Percentiles rank a stretch among this genome's conserved stretches.
phyloP scores from a whole-genome alignment of 2,113 vertebrate species.

The Corvus hawaiiensis region DNA sequence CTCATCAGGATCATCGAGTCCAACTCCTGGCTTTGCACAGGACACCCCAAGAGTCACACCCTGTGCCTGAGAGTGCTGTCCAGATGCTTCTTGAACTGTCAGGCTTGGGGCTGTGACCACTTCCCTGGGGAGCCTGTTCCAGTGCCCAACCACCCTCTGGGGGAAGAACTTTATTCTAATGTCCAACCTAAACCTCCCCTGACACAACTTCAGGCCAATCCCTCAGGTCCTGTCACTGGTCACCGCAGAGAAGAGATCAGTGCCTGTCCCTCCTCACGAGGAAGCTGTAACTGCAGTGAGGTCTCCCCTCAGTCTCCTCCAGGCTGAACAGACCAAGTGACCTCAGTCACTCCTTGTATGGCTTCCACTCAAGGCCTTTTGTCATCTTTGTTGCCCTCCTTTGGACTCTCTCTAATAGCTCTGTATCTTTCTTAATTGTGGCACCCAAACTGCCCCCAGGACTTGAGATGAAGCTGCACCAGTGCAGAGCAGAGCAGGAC shows the following conservation, averaged over 20 bases:
- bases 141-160: not conserved
- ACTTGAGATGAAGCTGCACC: accelerated
- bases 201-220: not conserved
- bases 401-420: not conserved
- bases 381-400: too few relatives aligned
- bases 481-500: not conserved
- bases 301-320: not conserved
- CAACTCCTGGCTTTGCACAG: not conserved
- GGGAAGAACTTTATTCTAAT: not conserved
- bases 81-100: not conserved
- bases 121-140: not conserved
- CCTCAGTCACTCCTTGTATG: accelerated
- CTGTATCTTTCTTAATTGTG: not conserved
- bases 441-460: not conserved
- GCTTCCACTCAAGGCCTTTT: not conserved
- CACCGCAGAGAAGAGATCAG: not conserved
- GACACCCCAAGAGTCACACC: not conserved
- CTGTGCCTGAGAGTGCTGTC: not conserved
- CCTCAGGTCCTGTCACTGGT: not conserved
- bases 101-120: not conserved
- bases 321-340: not conserved
- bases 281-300: not conserved
- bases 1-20: not conserved
- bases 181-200: not conserved
- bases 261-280: not conserved